phyloP scores from a whole-genome alignment of 1,140 invertebrate genomes.

The Zelostemma sp. region DNA sequence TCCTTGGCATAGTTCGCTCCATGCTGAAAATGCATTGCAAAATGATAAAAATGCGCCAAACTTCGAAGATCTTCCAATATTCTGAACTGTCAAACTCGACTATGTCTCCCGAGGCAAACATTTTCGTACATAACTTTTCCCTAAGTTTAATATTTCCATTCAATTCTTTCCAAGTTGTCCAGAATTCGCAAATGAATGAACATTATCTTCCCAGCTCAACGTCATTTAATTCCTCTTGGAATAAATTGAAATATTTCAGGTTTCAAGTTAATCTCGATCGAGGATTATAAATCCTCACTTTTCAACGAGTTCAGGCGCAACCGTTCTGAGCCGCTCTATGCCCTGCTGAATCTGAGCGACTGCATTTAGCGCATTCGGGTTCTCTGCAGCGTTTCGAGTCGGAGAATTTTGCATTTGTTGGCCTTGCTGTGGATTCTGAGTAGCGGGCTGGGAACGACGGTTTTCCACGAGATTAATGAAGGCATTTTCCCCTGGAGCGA shows the following conservation, averaged over 20 bases:
- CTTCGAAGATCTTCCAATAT: too few relatives aligned
- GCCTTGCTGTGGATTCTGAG: constrained; percentile 83
- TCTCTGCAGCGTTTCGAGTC: constrained; percentile 89
- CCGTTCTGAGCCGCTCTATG: constrained; percentile 88
- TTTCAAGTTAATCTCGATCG: too few relatives aligned
- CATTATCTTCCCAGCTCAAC: too few relatives aligned
- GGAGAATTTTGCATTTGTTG: constrained; percentile 96
- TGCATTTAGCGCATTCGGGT: constrained; percentile 94
- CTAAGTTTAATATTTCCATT: too few relatives aligned
- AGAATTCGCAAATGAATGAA: too few relatives aligned
- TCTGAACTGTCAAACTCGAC: too few relatives aligned
- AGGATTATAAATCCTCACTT: too few relatives aligned
- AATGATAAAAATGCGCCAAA: background rate
- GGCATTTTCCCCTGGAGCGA: constrained; percentile 92
- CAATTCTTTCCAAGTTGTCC: too few relatives aligned
- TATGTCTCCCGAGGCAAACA: too few relatives aligned
- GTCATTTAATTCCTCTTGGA: too few relatives aligned
- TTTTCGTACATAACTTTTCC: too few relatives aligned
- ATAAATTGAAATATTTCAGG: too few relatives aligned
- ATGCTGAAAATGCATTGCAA: constrained; percentile 46
- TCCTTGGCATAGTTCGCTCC: constrained; percentile 62
- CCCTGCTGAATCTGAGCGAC: constrained; percentile 97
- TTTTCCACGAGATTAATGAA: constrained; percentile 89
- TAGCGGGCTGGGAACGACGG: constrained; percentile 53
- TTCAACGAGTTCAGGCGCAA: constrained; percentile 86